Evolutionary conservation across 1,140 invertebrate species (phyloP).

Genomic region (Pararge aegeria): DNA sequence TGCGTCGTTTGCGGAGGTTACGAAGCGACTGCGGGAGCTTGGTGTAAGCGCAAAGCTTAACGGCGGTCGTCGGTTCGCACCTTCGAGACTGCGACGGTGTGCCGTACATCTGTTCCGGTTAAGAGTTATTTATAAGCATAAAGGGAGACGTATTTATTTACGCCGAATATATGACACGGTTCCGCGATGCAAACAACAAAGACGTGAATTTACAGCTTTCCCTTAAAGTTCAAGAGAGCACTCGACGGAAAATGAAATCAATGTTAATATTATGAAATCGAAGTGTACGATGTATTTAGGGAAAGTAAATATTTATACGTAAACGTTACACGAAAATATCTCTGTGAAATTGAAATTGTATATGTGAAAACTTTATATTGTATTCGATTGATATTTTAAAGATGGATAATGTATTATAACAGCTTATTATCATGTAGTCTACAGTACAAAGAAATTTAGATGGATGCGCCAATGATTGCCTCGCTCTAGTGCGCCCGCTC

Average conservation of each 20-base stretch:
- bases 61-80: constrained; percentile 57
- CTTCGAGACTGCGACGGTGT: constrained; percentile 67
- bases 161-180: constrained; percentile 68
- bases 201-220: constrained; percentile 25
- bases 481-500: too few species aligned
- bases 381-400: not conserved
- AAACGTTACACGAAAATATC: constrained; percentile 11
- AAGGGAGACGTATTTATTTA: constrained; percentile 65
- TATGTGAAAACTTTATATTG: not conserved
- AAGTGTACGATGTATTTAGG: constrained; percentile 11
- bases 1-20: constrained; percentile 45
- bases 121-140: constrained; percentile 72
- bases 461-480: too few species aligned
- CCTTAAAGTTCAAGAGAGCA: constrained; percentile 4
- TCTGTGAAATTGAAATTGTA: not conserved
- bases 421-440: too few species aligned
- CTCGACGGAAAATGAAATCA: constrained; percentile 7
- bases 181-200: constrained; percentile 45
- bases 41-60: constrained; percentile 35
- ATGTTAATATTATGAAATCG: constrained; percentile 22
- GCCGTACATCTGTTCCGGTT: constrained; percentile 70
- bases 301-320: constrained; percentile 13
- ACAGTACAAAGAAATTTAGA: too few species aligned
- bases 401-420: too few species aligned
- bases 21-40: constrained; percentile 48